Evolutionary conservation across 30 jellyfish, hydroid and myxozoan species (phyloP), one percentile per base, ranked within the genome.

Genomic region (Pelagia noctiluca): DNA sequence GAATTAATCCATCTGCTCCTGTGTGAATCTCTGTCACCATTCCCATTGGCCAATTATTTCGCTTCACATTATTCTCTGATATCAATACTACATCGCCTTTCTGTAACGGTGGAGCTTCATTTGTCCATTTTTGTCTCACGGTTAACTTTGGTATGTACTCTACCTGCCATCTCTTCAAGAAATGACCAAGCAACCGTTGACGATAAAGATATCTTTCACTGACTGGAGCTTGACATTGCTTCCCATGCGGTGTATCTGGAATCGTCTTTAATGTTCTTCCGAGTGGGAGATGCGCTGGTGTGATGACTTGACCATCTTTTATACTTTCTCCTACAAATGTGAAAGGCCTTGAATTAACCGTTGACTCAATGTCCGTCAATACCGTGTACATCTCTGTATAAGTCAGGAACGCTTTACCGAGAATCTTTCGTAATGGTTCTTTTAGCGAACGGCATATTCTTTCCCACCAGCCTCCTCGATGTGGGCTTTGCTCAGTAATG

Each of bases 211-310:
- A 70, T 33, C 75, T 35, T 23, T 37, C 83, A 29, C 32, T 33
- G 63, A 70, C 32, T 70, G 83, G 75, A 70, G 75, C 75, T 70
- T 70, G 37, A 3, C 79, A 2, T 31, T 70, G 69, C 23, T 35
- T 35, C 63, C 83, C 83, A 25, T 70, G 75, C 0, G 65, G 30
- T 10, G 32, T 70, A 31, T 70, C 83, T 70, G 83, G 83, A 70
- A 46, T 24, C 3, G 69, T 70, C 75, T 70, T 70, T 19, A 70
- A 35, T 10, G 83, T 70, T 35, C 83, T 70, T 70, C 83, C 69
- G 23, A 70, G 75, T 3, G 75, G 71, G 30, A 70, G 83, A 35
- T 70, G 83, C 11, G 76, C 83, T 70, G 75, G 83, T 35, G 83
- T 70, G 75, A 70, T 35, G 18, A 70, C 83, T 70, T 70, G 75